Evolutionary conservation across 2,797 vertebrate genomes (phyloP).

Genomic region (Hyperoplus immaculatus): DNA sequence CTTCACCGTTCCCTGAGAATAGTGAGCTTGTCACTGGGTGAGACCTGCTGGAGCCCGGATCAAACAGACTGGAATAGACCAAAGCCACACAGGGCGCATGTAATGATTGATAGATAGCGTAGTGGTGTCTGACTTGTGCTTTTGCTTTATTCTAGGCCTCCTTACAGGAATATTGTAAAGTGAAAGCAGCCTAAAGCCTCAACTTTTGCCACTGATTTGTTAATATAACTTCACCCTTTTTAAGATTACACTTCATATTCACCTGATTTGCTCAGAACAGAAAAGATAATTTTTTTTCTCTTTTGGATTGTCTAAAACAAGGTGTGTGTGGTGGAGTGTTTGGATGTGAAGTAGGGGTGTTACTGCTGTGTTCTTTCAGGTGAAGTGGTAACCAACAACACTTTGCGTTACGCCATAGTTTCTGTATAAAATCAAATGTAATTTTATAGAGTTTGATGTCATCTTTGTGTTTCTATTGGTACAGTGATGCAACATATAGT

Average conservation of each 20-base stretch:
- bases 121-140: constrained; percentile 54
- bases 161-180: constrained; percentile 17
- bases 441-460: neutral
- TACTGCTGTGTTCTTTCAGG: constrained; percentile 20
- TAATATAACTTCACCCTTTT: neutral
- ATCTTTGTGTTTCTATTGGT: neutral
- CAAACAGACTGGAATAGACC: constrained; percentile 73
- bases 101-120: constrained; percentile 67
- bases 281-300: constrained; percentile 20
- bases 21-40: constrained; percentile 56
- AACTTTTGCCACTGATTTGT: constrained; percentile 9
- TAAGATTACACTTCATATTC: constrained; percentile 12
- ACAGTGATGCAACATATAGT: constrained; percentile 2
- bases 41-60: constrained; percentile 45
- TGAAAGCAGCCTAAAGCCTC: constrained; percentile 31
- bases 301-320: constrained; percentile 7
- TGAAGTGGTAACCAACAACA: constrained; percentile 45
- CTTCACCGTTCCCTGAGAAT: constrained; percentile 29
- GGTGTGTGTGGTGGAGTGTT: constrained; percentile 12
- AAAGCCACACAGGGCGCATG: constrained; percentile 50
- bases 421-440: neutral
- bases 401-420: neutral
- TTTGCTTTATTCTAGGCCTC: constrained; percentile 41
- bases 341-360: constrained; percentile 50
- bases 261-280: constrained; percentile 25